Base-by-base conservation (phyloP, 2,113 vertebrate genomes). In the Dasyurus viverrinus region DNA sequence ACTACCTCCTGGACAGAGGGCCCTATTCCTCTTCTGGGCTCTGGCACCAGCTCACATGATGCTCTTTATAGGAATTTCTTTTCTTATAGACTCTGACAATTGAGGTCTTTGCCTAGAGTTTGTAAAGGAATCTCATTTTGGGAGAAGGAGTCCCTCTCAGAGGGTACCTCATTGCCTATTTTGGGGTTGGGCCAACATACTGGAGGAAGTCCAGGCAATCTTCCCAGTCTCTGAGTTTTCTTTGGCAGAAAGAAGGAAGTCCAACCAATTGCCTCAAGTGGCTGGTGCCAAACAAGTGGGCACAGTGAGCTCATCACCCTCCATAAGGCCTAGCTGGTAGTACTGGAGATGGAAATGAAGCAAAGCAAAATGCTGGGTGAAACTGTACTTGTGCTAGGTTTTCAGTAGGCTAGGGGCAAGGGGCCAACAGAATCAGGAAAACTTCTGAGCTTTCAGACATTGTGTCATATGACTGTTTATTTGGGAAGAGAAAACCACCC, bases 391-490 rank as follows among this genome's bases (percentile, higher is more conserved):
- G 94, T 36, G 90, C n/a, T 53, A 94, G 89, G 90, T 93, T 93
- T 97, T 92, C 84, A 96, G 92, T 48, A 93, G 57, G 47, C 95
- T 95, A 19, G 68, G 60, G 95, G 96, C 94, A 57, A 25, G 1
- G 16, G 93, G 94, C 96, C 94, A 92, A 25, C 42, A 60, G 91
- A 96, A 96, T 96, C 94, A 93, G 96, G 96, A 97, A 98, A 94
- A 92, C 90, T 90, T 94, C 96, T 53, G 92, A 93, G 93, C 91
- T 97, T 96, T 93, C 96, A 97, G 96, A 97, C 96, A 24, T 96
- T 98, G 96, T 98, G 98, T 97, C 98, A 97, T 97, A 92, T 95
- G 92, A 92, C 53, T 96, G 94, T 97, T 97, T 97, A 96, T 95
- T 93, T 95, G 94, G 96, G 91, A 95, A 95, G 94, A 96, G 84